Evolutionary conservation across 1,140 invertebrate species (phyloP), one percentile per base, ranked within the genome.

Genomic region (Diploscapter pachys): DNA sequence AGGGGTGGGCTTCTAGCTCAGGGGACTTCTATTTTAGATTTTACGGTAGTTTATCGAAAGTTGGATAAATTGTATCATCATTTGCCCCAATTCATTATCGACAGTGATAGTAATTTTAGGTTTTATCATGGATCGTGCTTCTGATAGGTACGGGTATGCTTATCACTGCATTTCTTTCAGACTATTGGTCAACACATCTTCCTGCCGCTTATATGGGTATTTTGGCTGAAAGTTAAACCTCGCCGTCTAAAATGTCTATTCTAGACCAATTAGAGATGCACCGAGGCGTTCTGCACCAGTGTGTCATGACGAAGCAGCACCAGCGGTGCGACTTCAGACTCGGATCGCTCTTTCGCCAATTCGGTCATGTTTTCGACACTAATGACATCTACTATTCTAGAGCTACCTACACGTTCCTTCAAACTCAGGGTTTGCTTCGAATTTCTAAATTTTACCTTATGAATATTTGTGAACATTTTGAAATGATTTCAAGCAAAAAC

Each of bases 171-270:
- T 61, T 70, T 49, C 49, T 70, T n/a, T 70, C 68, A 49, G 68
- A 70, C 56, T 70, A 70, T 51, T 70, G 68, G 68, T 70, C 68
- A 49, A 70, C 62, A 11, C 68, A 70, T 70, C 68, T 61, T 6
- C 68, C 68, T 2, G 56, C 56, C 68, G 63, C 59, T 59, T 59
- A 70, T 52, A 70, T 70, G 68, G 68, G 68, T 70, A 70, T 3
- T n/a, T 3, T 69, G n/a, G n/a, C 31, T 6, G 31, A 31, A 31
- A 31, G 31, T 31, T 31, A 31, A 31, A 31, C 31, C 31, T 31
- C 1, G 31, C 31, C 31, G 31, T 31, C 31, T 31, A 31, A 31
- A 31, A 31, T 31, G 31, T 31, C 53, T 13, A 70, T 70, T 70
- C 62, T n/a, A 70, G 68, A 70, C 55, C 4, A 61, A 61, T 59